Base-by-base conservation (phyloP, 1,140 invertebrate species). In the Drosophila melanogaster region DNA sequence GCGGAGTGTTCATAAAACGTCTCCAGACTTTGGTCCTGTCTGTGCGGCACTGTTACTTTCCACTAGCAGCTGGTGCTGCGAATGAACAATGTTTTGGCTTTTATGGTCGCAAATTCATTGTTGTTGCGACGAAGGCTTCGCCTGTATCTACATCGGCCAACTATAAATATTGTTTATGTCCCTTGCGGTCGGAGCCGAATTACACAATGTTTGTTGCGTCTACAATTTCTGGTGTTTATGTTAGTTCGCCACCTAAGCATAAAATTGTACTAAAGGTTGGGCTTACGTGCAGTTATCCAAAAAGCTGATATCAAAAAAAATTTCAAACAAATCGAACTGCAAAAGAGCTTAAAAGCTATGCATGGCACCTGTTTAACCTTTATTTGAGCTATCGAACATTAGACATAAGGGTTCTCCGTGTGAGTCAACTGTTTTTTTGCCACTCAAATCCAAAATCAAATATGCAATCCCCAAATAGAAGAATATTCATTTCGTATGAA, bases 61-160 rank as follows among this genome's bases (percentile, higher is more conserved):
- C 61, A 56, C 62, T 40, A 30, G 54, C 79, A 87, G 76, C 55
- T 87, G 79, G 40, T 64, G 56, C 66, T 53, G 44, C 17, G 47
- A 60, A 33, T 66, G 54, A 62, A 66, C 71, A 86, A 83, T 87
- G 83, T 87, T 86, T 76, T 87, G 83, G 37, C 75, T 83, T 87
- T 87, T 83, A 87, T 87, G 59, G 66, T 61, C 83, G 56, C 79
- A 81, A 86, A 89, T 83, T 87, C 79, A 83, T 87, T 67, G 83
- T 67, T 81, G 65, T 72, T 81, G 51, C 62, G 57, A 19, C 35
- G 53, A 26, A 35, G 35, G 40, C 55, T 49, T 50, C 54, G 64
- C 26, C 70, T 46, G 40, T 47, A 59, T 65, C 61, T 64, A 43
- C 67, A 57, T 57, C 67, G 33, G 19, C 43, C 58, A 70, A 86